phyloP scores from a whole-genome alignment of 2,113 vertebrate genomes.

The Rhinogobius similis region DNA sequence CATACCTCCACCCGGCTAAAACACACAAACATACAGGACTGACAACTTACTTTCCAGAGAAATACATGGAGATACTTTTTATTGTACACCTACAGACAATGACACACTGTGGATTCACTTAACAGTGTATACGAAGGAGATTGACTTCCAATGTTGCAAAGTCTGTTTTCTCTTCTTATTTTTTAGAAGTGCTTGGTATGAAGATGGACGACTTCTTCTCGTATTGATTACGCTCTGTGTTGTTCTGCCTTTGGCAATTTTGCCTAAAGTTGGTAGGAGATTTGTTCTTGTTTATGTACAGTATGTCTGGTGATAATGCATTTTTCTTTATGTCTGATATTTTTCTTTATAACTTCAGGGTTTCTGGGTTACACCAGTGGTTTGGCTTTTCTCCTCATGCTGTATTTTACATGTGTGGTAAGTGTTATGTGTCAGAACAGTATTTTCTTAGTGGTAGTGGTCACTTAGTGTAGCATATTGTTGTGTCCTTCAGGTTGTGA shows the following conservation, averaged over 20 bases:
- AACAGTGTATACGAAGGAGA: background rate
- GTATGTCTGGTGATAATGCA: background rate
- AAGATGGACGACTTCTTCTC: constrained; percentile 83
- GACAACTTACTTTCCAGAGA: background rate
- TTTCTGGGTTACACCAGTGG: constrained; percentile 97
- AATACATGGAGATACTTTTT: background rate
- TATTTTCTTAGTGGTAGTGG: background rate
- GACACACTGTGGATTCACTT: background rate
- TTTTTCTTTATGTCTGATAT: background rate
- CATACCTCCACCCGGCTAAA: background rate
- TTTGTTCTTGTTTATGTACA: too few relatives aligned
- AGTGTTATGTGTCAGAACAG: constrained; percentile 59
- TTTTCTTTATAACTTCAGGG: constrained; percentile 80
- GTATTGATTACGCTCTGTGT: constrained; percentile 84
- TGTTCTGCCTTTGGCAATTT: constrained; percentile 88
- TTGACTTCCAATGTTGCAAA: background rate
- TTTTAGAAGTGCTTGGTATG: constrained; percentile 84
- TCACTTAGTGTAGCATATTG: background rate
- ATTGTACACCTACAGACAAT: background rate
- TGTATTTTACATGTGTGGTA: constrained; percentile 92
- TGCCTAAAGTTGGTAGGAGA: constrained; percentile 90
- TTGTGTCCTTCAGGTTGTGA: constrained; percentile 77
- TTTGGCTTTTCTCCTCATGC: constrained; percentile 92
- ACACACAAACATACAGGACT: background rate
- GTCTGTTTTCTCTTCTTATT: background rate